A percentile compares a stretch with the other conserved stretches of the same genome.
Evolutionary conservation across 2,888 invertebrate genomes (phyloP).

Genomic region (Aspidiotus destructor): DNA sequence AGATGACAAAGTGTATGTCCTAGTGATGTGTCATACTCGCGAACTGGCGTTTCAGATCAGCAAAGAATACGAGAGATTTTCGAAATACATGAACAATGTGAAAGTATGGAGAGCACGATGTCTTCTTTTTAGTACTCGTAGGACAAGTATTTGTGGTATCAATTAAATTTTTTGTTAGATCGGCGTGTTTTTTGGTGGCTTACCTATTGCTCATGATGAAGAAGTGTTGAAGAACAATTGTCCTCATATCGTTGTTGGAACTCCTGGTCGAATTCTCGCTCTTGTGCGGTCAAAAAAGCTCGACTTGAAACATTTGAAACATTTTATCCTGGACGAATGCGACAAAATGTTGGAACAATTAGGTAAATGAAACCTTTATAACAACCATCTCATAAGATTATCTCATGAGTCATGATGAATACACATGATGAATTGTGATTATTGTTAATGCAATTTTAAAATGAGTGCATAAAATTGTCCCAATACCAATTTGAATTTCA

Average conservation of each 20-base stretch:
- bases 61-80: slow-evolving; percentile 98
- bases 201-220: slow-evolving; percentile 94
- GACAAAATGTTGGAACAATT: slow-evolving; percentile 97
- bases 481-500: too few relatives aligned
- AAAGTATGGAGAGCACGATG: slow-evolving; percentile 51
- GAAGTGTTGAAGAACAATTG: slow-evolving; percentile 89
- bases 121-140: background rate
- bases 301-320: slow-evolving; percentile 89
- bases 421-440: too few relatives aligned
- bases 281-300: slow-evolving; percentile 85
- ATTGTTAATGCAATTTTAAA: too few relatives aligned
- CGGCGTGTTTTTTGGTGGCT: slow-evolving; percentile 96
- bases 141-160: background rate
- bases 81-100: slow-evolving; percentile 92
- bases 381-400: too few relatives aligned
- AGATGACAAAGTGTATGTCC: slow-evolving; percentile 90
- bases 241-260: slow-evolving; percentile 98
- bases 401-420: too few relatives aligned
- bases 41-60: slow-evolving; percentile 99
- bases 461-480: too few relatives aligned
- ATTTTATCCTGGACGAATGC: slow-evolving; percentile 98
- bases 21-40: slow-evolving; percentile 98
- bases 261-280: slow-evolving; percentile 93
- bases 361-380: slow-evolving; percentile 51
- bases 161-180: slow-evolving; percentile 44